Base-by-base conservation (phyloP, 1,140 invertebrate genomes). In the Bradysia coprophila region DNA sequence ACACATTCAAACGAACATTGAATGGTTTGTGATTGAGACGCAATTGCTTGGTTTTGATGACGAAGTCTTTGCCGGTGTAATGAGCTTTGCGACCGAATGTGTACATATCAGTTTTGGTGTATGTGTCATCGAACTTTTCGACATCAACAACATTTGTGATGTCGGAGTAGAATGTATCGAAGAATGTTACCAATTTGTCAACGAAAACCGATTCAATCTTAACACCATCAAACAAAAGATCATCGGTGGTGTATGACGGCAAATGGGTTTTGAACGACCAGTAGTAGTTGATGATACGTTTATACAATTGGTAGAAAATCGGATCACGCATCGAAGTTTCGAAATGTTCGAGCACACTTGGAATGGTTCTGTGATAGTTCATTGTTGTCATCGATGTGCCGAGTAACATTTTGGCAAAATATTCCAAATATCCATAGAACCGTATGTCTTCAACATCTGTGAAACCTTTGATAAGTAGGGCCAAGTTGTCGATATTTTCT, bases 321-420 rank as follows among this genome's bases (percentile, higher is more conserved):
- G 76, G 76, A 47, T 80, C 76, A 24, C 77, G 68, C 28, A 77
- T 47, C 2, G 71, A 68, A 15, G 76, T 77, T 39, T 65, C 56
- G 49, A 63, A 69, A 44, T 66, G 62, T 51, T 72, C 66, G 16
- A 76, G 54, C 18, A 61, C 63, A 13, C 56, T 56, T 3, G 72
- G 70, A n/a, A 63, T 45, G 6, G 60, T 51, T 32, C 56, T 55
- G 20, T 69, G 55, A 18, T 62, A 42, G 46, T 52, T 23, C 28
- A 53, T 47, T 1, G 52, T 48, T 4, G 61, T 48, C 16, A 50
- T 43, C 4, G 49, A 52, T 33, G 63, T 61, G 22, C 66, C 64
- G 3, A 70, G 46, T 13, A 72, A 48, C 9, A 56, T 51, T 18
- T 57, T 63, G 23, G 54, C 56, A 15, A 52, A 46, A 3, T 20